phyloP scores from a whole-genome alignment of 2,113 vertebrate genomes.

The Burhinus oedicnemus region DNA sequence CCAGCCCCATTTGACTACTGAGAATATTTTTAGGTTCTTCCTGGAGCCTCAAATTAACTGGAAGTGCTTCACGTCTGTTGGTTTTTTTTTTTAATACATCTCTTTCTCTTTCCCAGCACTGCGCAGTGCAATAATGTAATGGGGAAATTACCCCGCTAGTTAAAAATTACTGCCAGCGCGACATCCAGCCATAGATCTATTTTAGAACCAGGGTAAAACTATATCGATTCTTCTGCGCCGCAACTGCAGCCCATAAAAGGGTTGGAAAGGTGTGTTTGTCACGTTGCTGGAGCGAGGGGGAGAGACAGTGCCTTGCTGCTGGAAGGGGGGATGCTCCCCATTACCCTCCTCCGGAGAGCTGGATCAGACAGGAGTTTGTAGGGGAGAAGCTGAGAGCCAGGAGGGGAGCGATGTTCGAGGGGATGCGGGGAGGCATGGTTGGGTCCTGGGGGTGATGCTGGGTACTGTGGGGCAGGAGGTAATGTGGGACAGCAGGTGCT shows the following conservation, averaged over 20 bases:
- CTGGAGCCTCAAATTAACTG: conserved; percentile 64
- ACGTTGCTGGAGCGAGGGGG: neutral
- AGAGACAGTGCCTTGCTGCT: neutral
- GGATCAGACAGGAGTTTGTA: neutral
- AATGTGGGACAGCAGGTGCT: neutral
- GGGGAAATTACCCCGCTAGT: conserved; percentile 69
- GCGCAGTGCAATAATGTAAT: conserved; percentile 62
- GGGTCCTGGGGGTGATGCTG: neutral
- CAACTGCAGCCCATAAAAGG: conserved; percentile 52
- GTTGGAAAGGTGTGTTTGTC: conserved; percentile 53
- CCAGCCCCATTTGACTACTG: neutral
- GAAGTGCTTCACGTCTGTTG: conserved; percentile 53
- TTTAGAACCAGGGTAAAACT: conserved; percentile 64
- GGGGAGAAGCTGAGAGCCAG: neutral
- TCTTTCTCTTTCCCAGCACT: conserved; percentile 61
- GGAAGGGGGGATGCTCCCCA: neutral
- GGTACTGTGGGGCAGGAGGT: fast-evolving
- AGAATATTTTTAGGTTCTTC: conserved; percentile 57
- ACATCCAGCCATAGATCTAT: conserved; percentile 62
- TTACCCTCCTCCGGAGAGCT: neutral
- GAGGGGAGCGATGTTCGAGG: fast-evolving
- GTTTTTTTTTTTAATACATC: conserved; percentile 46
- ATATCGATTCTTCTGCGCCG: conserved; percentile 34
- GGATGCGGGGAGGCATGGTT: neutral
- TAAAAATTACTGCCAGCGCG: conserved; percentile 63